These are phyloP conservation scores for Andrena marginata DNA, from an alignment of 2,888 invertebrate species.

Conservation along the genomic window DNA sequence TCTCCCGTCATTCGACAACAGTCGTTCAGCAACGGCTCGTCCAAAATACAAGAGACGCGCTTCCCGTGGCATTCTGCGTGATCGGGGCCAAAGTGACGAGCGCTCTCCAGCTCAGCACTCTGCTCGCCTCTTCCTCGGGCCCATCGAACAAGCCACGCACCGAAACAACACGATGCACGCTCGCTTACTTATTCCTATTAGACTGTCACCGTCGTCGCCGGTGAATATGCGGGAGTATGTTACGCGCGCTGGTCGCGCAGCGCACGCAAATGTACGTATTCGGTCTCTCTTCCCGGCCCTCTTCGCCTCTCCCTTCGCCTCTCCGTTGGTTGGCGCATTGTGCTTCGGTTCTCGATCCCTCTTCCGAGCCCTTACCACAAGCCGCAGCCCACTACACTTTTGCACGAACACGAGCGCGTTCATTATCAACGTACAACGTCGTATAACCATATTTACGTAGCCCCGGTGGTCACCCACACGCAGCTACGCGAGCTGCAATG, in stretches of 20 bases:
- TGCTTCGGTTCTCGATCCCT: conserved; percentile 60
- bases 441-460: conserved; percentile 68
- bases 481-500: conserved; percentile 38
- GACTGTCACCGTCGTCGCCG: conserved; percentile 59
- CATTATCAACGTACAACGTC: conserved; percentile 64
- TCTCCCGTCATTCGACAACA: too few species aligned
- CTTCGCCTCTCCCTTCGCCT: conserved; percentile 6
- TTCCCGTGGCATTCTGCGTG: too few species aligned
- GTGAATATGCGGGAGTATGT: conserved; percentile 60
- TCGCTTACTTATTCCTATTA: conserved; percentile 62
- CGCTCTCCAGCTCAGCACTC: background rate
- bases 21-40: too few species aligned
- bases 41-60: background rate
- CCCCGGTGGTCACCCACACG: conserved; percentile 57
- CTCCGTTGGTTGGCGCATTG: conserved; percentile 40
- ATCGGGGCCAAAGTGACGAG: conserved; percentile 6
- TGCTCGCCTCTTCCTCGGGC: conserved; percentile 7
- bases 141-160: conserved; percentile 37
- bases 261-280: conserved; percentile 45
- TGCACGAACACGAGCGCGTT: conserved; percentile 63
- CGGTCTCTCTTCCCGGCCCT: conserved; percentile 35
- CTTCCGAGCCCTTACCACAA: conserved; percentile 64
- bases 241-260: conserved; percentile 30
- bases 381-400: conserved; percentile 68
- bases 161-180: conserved; percentile 49